Base-by-base conservation (phyloP, 2,888 invertebrate genomes). In the Sabatieria punctata region DNA sequence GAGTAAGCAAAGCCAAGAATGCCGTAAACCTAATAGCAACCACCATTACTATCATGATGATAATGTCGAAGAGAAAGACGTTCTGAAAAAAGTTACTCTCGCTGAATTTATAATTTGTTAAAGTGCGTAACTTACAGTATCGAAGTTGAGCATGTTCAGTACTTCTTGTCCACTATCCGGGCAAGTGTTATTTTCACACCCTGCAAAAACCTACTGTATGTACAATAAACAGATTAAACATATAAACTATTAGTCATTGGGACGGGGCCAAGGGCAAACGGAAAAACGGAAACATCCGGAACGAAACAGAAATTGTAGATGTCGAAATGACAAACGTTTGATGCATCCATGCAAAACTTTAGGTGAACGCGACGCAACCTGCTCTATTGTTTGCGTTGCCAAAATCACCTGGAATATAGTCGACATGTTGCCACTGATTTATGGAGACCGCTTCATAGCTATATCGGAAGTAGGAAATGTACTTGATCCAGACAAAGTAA, bases 391-490 rank as follows among this genome's bases (percentile, higher is more conserved):
- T n/a, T n/a, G n/a, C n/a, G n/a, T n/a, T n/a, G n/a, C n/a, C n/a
- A n/a, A n/a, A n/a, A n/a, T n/a, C n/a, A n/a, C 49, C 51, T 15
- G 43, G 45, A 30, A 64, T 57, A 37, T 47, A 18, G 11, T 56
- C 57, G 11, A 65, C 54, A 45, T 59, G 45, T 3, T 51, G 50
- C 68, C 68, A 69, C 50, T 68, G 64, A 51, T 65, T 65, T 35
- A 67, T 55, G 3, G 62, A 54, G 13, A 67, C 46, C n/a, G 64
- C 57, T 50, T 69, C 68, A 52, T 65, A 67, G 13, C 60, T 56
- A 51, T 66, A 68, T 43, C 63, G 60, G 51, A 69, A 64, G 60
- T 66, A 68, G 19, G 66, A 66, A 22, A 68, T 39, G 50, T 66
- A 68, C 41, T 65, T 57, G 35, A 66, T 48, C 52, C 67, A 68